Percentiles rank a stretch among this genome's conserved stretches.
phyloP scores from a whole-genome alignment of 2,888 invertebrate species.

The Helobdella robusta region DNA sequence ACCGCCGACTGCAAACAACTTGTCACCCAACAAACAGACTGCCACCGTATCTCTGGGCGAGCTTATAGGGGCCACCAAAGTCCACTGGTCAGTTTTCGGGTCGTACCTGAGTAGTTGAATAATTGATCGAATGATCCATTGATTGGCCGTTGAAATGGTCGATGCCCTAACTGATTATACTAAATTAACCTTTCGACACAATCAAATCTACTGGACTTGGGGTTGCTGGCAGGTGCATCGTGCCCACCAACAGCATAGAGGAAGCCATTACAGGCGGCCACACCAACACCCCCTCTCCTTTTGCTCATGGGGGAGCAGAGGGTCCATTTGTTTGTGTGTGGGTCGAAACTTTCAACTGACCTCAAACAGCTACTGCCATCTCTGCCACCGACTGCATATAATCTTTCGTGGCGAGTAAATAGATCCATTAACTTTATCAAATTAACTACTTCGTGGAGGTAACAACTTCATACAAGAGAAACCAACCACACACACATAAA shows the following conservation, averaged over 20 bases:
- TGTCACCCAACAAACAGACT: conserved; percentile 67
- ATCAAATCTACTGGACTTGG: conserved; percentile 69
- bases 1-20: conserved; percentile 72
- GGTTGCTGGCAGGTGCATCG: conserved; percentile 80
- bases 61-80: conserved; percentile 70
- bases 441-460: too few species aligned
- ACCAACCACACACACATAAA: too few species aligned
- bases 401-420: too few species aligned
- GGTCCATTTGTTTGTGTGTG: conserved; percentile 70
- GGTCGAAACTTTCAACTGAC: conserved; percentile 77
- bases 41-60: conserved; percentile 79
- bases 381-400: conserved; percentile 84
- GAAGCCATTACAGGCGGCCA: conserved; percentile 75
- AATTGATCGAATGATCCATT: background rate
- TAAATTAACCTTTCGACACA: conserved; percentile 83
- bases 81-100: conserved; percentile 72
- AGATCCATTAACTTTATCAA: too few species aligned
- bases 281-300: conserved; percentile 80
- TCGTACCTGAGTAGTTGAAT: conserved; percentile 54
- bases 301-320: conserved; percentile 76
- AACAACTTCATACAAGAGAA: too few species aligned
- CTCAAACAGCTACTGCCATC: conserved; percentile 81
- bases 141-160: background rate
- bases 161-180: too few species aligned
- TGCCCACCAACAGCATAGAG: conserved; percentile 86